These are phyloP conservation scores for Salmo trutta DNA, from an alignment of 2,797 vertebrate genomes.

Conservation along the genomic window DNA sequence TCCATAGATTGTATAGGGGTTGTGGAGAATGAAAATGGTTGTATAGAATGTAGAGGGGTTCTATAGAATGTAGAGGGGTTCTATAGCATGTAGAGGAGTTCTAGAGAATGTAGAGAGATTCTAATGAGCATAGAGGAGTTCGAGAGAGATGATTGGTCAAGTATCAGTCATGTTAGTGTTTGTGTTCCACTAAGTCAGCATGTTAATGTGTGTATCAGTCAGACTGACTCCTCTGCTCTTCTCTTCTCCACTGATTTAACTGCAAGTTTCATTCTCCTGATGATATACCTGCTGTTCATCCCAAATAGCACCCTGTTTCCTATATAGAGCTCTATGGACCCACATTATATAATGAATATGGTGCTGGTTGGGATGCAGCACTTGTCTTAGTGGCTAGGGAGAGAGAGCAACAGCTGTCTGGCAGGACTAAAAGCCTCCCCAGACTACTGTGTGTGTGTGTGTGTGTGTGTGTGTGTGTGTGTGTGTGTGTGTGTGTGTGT, in stretches of 20 bases:
- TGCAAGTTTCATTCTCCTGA: not conserved
- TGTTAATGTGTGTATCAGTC: no score
- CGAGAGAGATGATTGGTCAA: not conserved
- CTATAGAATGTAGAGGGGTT: not conserved
- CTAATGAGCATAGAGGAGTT: not conserved
- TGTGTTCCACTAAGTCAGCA: no score
- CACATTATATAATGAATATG: not conserved
- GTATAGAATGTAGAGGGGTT: not conserved
- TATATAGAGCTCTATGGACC: no score
- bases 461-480: not conserved
- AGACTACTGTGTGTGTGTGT: not conserved
- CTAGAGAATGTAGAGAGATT: not conserved
- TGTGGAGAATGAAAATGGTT: no score
- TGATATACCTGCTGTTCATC: not conserved
- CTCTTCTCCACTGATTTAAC: not conserved
- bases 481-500: conserved; percentile 1
- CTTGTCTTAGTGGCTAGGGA: not conserved
- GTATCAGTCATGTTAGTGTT: no score
- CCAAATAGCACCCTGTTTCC: no score
- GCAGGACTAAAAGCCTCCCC: not conserved
- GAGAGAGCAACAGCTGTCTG: not conserved
- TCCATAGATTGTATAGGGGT: no score
- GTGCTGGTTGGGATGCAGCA: not conserved
- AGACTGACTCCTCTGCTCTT: no score
- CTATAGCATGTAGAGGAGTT: not conserved